phyloP scores from a whole-genome alignment of 2,888 invertebrate genomes.

The Brenthis daphne region DNA sequence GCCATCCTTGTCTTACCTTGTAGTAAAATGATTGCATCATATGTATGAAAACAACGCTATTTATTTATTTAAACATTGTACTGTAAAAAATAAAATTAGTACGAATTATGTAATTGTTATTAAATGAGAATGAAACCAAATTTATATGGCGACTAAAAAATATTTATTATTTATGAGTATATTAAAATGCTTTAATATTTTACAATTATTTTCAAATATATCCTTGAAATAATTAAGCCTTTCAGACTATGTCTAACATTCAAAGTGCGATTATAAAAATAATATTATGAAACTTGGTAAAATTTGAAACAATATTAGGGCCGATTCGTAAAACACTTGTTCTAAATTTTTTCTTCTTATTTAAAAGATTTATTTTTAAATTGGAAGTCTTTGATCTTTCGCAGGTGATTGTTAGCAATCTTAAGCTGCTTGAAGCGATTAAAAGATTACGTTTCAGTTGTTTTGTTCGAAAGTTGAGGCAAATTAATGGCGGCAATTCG shows the following conservation, averaged over 20 bases:
- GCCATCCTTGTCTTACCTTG: conserved; percentile 23
- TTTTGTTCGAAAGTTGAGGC: conserved; percentile 29
- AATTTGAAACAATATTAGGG: conserved; percentile 12
- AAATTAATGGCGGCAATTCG: conserved; percentile 27
- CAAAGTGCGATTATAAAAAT: neutral
- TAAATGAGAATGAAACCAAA: no score
- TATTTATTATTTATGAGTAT: no score
- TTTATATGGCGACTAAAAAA: no score
- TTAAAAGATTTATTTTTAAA: conserved; percentile 11
- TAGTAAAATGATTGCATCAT: conserved; percentile 28
- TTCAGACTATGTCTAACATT: neutral
- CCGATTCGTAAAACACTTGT: conserved; percentile 9
- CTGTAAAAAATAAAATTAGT: no score
- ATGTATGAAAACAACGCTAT: conserved; percentile 12
- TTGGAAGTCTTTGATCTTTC: conserved; percentile 29
- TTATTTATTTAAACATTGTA: neutral
- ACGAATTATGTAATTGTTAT: no score
- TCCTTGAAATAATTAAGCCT: neutral
- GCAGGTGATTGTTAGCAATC: conserved; percentile 22
- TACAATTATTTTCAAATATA: no score
- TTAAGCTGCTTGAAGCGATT: conserved; percentile 28
- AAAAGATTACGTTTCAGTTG: conserved; percentile 35
- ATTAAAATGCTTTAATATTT: no score
- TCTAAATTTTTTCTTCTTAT: conserved; percentile 5
- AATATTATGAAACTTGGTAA: conserved; percentile 6